Evolutionary conservation across 2,888 invertebrate species (phyloP), one percentile per base, ranked within the genome.

Genomic region (Troglohyphantes excavatus): DNA sequence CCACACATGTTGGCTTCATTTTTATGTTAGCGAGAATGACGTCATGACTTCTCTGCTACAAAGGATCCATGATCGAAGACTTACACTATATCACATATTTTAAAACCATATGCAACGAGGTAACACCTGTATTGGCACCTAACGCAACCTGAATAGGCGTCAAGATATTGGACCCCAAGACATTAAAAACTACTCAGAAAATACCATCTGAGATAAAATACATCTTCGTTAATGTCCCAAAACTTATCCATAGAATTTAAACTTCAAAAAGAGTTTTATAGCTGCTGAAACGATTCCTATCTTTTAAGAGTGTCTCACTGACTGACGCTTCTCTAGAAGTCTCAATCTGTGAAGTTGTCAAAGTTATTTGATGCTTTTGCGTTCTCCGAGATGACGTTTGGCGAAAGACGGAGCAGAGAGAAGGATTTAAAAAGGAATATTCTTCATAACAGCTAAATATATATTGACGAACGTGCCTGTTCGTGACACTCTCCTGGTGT

Each of bases 281-380:
- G 3, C 33, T 9, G 29, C 6, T 17, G 5, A 68, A 68, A 29
- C 53, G 13, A 33, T 68, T 9, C 23, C 43, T 6, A 27, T 27
- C 3, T 53, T 21, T 23, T n/a, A 27, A 53, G 13, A 2, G n/a
- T 59, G 29, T 59, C 75, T 46, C 11, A 11, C 11, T 19, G n/a
- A 29, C 27, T 75, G 75, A 59, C 75, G 29, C 7, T 17, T 29
- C 9, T 9, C 23, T 39, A 39, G 23, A 9, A 7, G 63, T 23
- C 39, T 63, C 63, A 63, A 39, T 61, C 43, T 43, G 39, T 5
- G 43, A n/a, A 63, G 33, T 39, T 43, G 78, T 65, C 43, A 65
- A 61, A 33, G n/a, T 76, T 70, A 70, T 19, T 29, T 70, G 29
- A 70, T 39, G 68, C 17, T n/a, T 76, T 76, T 13, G n/a, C 7